phyloP scores from a whole-genome alignment of 1,140 invertebrate genomes.

The Scaptomyza pallida region DNA sequence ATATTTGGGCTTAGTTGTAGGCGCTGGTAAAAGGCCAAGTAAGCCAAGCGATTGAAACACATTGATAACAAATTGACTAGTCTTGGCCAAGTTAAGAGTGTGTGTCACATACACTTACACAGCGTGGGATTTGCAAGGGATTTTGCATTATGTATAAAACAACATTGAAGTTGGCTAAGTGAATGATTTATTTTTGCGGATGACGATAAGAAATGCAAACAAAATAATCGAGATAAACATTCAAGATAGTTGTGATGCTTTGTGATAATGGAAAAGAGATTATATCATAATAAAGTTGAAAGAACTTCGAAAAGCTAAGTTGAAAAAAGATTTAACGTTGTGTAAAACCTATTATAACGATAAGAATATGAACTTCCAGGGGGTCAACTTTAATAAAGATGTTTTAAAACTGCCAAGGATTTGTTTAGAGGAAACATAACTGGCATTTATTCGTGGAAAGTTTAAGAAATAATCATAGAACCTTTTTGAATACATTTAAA shows the following conservation, averaged over 20 bases:
- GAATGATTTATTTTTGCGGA: not conserved
- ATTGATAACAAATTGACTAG: slow-evolving; percentile 62
- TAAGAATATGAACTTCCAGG: too few species aligned
- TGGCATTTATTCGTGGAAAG: too few species aligned
- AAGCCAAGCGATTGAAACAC: slow-evolving; percentile 55
- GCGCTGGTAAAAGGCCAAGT: slow-evolving; percentile 52
- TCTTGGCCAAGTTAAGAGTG: slow-evolving; percentile 53
- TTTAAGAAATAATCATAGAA: too few species aligned
- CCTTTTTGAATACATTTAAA: too few species aligned
- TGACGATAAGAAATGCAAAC: slow-evolving; percentile 15
- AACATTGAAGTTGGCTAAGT: slow-evolving; percentile 6
- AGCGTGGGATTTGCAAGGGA: slow-evolving; percentile 16
- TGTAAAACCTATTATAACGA: not conserved
- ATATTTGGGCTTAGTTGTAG: slow-evolving; percentile 48
- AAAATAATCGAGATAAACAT: slow-evolving; percentile 13
- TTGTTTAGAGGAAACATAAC: too few species aligned
- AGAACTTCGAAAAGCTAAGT: not conserved
- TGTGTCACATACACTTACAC: slow-evolving; percentile 2
- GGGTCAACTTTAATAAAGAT: too few species aligned
- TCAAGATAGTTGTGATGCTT: slow-evolving; percentile 9
- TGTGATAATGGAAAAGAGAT: slow-evolving; percentile 1
- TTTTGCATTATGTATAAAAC: slow-evolving; percentile 18
- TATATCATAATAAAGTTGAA: not conserved
- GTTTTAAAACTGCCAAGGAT: too few species aligned
- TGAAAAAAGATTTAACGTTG: not conserved